Percentiles rank a stretch among this genome's conserved stretches.
phyloP scores from a whole-genome alignment of 2,113 vertebrate species.

The Orcinus orca region DNA sequence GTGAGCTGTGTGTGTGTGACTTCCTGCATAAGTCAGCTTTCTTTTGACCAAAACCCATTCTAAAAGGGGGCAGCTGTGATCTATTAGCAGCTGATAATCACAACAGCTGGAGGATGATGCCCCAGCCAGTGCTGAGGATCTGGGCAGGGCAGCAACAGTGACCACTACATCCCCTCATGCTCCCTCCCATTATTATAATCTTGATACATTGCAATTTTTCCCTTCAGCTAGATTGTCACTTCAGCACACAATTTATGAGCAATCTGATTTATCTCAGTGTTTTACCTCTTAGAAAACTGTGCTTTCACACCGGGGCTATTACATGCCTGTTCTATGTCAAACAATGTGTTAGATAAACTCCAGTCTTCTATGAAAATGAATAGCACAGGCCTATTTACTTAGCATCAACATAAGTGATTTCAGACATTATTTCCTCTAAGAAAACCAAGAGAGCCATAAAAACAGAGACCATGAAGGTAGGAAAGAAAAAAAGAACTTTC shows the following conservation, averaged over 20 bases:
- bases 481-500: constrained; percentile 24
- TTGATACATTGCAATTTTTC: neutral
- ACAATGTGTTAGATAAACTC: constrained; percentile 48
- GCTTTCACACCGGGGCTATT: constrained; percentile 11
- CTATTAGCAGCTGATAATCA: neutral
- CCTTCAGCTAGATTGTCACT: constrained; percentile 36
- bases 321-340: constrained; percentile 54
- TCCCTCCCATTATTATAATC: neutral
- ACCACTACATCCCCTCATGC: neutral
- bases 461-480: constrained; percentile 9
- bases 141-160: neutral
- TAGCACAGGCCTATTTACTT: constrained; percentile 49
- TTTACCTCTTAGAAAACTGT: constrained; percentile 56
- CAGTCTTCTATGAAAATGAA: constrained; percentile 56
- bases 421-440: constrained; percentile 33
- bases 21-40: neutral
- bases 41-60: constrained; percentile 33
- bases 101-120: neutral
- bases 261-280: constrained; percentile 47
- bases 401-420: constrained; percentile 33
- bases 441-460: constrained; percentile 44
- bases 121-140: neutral
- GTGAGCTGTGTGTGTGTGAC: neutral
- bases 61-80: neutral
- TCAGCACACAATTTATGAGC: constrained; percentile 36